phyloP scores from a whole-genome alignment of 2,888 invertebrate species.

The Drosophila testacea region DNA sequence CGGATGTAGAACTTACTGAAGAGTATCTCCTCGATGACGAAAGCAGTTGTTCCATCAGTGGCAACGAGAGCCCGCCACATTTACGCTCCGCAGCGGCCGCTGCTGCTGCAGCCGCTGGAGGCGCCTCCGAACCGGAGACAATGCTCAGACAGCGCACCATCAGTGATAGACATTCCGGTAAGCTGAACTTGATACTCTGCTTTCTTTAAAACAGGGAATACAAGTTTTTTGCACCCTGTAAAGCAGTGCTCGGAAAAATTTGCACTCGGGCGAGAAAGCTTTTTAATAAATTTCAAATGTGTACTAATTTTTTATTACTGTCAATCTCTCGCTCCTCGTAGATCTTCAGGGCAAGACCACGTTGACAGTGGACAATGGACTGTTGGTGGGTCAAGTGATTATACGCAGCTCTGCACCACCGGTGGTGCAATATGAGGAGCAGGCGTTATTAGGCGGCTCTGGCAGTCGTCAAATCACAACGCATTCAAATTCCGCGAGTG shows the following conservation, averaged over 20 bases:
- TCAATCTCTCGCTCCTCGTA: conserved; percentile 12
- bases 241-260: too few species aligned
- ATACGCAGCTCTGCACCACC: conserved; percentile 72
- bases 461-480: conserved; percentile 49
- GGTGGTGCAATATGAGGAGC: conserved; percentile 50
- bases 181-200: too few species aligned
- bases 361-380: conserved; percentile 18
- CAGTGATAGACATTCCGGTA: conserved; percentile 71
- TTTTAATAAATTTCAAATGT: too few species aligned
- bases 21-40: conserved; percentile 86
- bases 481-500: conserved; percentile 48
- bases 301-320: too few species aligned
- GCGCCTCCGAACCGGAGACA: conserved; percentile 41
- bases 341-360: conserved; percentile 48
- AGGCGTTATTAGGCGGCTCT: not conserved
- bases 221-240: too few species aligned
- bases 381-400: conserved; percentile 17
- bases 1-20: conserved; percentile 82
- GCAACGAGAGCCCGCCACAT: conserved; percentile 86
- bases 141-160: conserved; percentile 39
- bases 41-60: conserved; percentile 87
- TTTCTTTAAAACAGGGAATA: too few species aligned
- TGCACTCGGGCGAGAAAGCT: too few species aligned
- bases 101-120: conserved; percentile 33
- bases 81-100: conserved; percentile 52